Percentiles rank a stretch among this genome's conserved stretches.
Conservation (phyloP, 2,797 vertebrate genomes). For the Clarias laeviceps region DNA sequence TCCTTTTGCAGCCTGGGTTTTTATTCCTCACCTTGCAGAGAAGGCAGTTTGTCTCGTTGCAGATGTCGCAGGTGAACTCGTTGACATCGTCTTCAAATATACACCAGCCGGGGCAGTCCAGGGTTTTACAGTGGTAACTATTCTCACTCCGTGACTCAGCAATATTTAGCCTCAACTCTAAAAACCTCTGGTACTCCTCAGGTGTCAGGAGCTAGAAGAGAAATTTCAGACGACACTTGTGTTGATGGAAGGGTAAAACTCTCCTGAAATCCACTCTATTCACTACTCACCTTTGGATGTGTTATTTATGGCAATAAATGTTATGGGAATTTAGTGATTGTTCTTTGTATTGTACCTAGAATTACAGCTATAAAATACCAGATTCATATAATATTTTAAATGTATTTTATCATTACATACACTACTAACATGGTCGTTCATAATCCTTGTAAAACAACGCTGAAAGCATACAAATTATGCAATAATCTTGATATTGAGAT, state of each 20-base stretch:
- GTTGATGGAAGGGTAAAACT: background rate
- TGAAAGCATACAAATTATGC: too few relatives aligned
- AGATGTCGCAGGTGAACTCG: constrained; percentile 81
- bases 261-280: background rate
- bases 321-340: background rate
- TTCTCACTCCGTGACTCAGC: constrained; percentile 83
- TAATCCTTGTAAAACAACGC: too few relatives aligned
- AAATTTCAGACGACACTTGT: background rate
- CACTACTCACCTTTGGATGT: background rate
- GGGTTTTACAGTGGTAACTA: constrained; percentile 89
- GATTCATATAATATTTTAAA: background rate
- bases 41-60: constrained; percentile 79
- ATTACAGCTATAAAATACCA: background rate
- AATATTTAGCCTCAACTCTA: constrained; percentile 81
- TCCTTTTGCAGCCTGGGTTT: background rate
- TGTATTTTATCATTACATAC: background rate
- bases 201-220: constrained; percentile 75
- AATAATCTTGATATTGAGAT: too few relatives aligned
- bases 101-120: constrained; percentile 88
- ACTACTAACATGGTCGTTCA: background rate
- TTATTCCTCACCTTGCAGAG: constrained; percentile 80
- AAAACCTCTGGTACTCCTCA: constrained; percentile 79
- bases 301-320: background rate
- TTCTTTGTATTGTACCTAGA: too few relatives aligned
- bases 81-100: constrained; percentile 89